Conservation (phyloP, 2,797 vertebrate species). For the Otolemur crassicaudatus region DNA sequence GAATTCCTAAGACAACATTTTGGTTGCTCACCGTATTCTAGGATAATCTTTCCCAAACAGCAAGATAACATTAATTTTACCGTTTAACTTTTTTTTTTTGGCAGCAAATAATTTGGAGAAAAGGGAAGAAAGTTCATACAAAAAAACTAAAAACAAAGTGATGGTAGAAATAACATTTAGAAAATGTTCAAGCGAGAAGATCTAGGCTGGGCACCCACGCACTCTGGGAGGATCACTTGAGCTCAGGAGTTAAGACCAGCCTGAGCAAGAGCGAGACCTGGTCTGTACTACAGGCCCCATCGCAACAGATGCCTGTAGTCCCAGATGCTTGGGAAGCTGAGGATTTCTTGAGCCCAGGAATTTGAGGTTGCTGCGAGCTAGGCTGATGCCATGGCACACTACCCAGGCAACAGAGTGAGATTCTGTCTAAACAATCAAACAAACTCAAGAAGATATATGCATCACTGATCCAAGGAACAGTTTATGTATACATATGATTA, state of each 20-base stretch:
- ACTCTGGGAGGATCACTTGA: too few species aligned
- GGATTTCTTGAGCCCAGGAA: too few species aligned
- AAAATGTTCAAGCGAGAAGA: not conserved
- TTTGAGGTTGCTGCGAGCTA: too few species aligned
- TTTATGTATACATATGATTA: not conserved
- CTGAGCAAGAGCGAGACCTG: too few species aligned
- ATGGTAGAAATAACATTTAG: not conserved
- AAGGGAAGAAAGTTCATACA: not conserved
- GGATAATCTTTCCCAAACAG: conserved; percentile 13
- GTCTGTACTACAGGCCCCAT: too few species aligned
- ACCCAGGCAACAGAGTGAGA: too few species aligned
- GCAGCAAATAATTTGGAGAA: conserved; percentile 19
- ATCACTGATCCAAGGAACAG: not conserved
- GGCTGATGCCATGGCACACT: too few species aligned
- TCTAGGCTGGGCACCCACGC: too few species aligned
- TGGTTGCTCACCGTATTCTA: not conserved
- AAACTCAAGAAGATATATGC: not conserved
- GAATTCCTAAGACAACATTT: conserved; percentile 4
- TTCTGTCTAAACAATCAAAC: too few species aligned
- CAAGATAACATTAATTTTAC: not conserved
- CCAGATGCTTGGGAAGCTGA: too few species aligned
- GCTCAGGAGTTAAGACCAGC: too few species aligned
- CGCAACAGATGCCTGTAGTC: too few species aligned
- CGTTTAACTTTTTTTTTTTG: conserved; percentile 8
- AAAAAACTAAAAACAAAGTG: conserved; percentile 12